Evolutionary conservation across 2,113 vertebrate genomes (phyloP).

Genomic region (Smithornis capensis): DNA sequence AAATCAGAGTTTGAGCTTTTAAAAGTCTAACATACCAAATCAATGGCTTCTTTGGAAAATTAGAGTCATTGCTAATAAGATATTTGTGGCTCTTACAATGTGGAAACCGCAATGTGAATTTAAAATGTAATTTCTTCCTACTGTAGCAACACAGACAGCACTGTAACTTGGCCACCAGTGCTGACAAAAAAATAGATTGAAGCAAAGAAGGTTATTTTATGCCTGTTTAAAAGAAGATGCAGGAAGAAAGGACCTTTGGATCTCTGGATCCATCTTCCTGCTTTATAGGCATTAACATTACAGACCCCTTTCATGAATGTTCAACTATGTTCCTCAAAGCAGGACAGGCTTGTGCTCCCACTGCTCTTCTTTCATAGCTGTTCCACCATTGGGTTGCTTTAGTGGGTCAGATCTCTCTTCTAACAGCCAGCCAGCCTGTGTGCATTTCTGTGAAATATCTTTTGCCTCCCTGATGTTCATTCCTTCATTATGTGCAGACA

Average conservation of each 20-base stretch:
- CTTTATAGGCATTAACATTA: neutral
- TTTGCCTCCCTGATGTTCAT: neutral
- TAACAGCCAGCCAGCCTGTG: neutral
- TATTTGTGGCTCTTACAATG: neutral
- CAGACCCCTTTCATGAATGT: neutral
- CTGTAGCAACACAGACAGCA: rapidly evolving
- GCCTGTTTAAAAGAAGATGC: neutral
- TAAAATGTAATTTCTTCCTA: neutral
- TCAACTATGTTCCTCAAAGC: neutral
- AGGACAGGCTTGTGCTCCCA: neutral
- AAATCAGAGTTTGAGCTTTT: neutral
- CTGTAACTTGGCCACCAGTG: neutral
- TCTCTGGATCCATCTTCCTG: neutral
- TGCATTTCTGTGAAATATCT: slow-evolving; percentile 13
- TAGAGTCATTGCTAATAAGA: neutral
- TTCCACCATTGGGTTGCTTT: neutral
- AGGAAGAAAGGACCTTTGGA: neutral
- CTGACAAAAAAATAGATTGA: neutral
- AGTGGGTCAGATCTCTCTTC: neutral
- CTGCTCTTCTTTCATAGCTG: neutral
- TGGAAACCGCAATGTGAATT: neutral
- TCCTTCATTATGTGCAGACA: neutral
- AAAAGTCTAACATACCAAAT: neutral
- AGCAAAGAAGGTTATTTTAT: neutral
- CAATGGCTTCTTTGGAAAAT: neutral